These are phyloP conservation scores for Pangasius larnaudii DNA, from an alignment of 2,797 vertebrate genomes.

Conservation along the genomic window DNA sequence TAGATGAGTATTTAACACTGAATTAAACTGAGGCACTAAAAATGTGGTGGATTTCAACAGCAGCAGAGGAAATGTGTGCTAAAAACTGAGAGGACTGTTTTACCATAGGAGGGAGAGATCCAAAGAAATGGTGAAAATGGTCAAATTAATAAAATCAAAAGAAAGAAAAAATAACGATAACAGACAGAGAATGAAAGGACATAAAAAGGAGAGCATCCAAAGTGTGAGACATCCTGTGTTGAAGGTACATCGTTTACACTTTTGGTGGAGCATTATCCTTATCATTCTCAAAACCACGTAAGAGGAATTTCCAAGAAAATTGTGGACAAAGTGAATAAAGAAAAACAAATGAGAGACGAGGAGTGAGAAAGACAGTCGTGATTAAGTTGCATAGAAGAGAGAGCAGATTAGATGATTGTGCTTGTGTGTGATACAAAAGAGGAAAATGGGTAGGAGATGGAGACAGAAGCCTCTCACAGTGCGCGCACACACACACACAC, in stretches of 20 bases:
- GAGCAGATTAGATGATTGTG: slow-evolving; percentile 26
- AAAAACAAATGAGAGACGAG: slow-evolving; percentile 45
- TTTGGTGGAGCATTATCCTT: background rate
- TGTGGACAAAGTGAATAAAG: slow-evolving; percentile 66
- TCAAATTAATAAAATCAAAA: background rate
- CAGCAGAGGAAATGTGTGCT: background rate
- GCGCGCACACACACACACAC: background rate
- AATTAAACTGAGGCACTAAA: background rate
- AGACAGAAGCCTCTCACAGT: background rate
- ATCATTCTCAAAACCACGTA: slow-evolving; percentile 58
- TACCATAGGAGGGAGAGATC: background rate
- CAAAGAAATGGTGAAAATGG: background rate
- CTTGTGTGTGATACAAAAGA: slow-evolving; percentile 12
- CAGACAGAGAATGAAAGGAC: background rate
- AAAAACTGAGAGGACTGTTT: background rate
- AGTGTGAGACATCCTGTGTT: background rate
- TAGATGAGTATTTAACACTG: background rate
- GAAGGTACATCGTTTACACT: background rate
- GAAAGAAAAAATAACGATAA: background rate
- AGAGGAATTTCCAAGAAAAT: slow-evolving; percentile 66
- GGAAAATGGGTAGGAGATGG: background rate
- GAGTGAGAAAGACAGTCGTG: slow-evolving; percentile 56
- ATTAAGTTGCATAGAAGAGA: slow-evolving; percentile 37
- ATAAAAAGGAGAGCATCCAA: background rate
- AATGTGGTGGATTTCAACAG: background rate